phyloP scores from a whole-genome alignment of 2,113 vertebrate genomes.

The Lycaon pictus region DNA sequence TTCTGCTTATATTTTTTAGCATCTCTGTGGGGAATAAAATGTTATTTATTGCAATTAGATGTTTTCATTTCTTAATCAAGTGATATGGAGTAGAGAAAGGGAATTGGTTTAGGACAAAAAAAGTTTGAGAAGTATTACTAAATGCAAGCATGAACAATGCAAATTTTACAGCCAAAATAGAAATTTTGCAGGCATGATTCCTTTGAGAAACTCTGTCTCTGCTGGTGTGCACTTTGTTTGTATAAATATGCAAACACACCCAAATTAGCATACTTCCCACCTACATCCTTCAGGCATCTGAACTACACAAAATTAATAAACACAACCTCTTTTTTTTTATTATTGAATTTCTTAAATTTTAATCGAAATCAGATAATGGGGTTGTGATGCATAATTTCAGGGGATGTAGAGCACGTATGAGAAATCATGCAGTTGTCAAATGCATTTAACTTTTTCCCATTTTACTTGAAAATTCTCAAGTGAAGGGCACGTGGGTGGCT shows the following conservation, averaged over 20 bases:
- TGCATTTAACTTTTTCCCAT: neutral
- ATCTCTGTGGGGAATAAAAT: neutral
- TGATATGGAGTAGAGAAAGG: neutral
- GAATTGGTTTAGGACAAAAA: neutral
- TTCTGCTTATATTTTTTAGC: neutral
- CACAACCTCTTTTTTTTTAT: conserved; percentile 12
- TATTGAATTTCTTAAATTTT: conserved; percentile 51
- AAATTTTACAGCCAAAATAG: conserved; percentile 60
- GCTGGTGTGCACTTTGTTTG: neutral
- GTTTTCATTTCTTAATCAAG: conserved; percentile 35
- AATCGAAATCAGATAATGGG: neutral
- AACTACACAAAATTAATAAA: conserved; percentile 24
- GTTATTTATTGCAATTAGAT: conserved; percentile 28
- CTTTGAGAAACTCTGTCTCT: conserved; percentile 47
- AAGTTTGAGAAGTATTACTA: neutral
- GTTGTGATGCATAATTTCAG: neutral
- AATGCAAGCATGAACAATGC: neutral
- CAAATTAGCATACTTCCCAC: neutral
- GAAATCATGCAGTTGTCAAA: neutral
- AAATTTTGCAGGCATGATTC: conserved; percentile 47
- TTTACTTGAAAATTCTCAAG: neutral
- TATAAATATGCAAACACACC: conserved; percentile 18
- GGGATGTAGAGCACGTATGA: neutral
- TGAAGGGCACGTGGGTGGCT: neutral
- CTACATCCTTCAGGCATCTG: neutral